Conservation (phyloP, 1,140 invertebrate species). For the Panonychus citri region DNA sequence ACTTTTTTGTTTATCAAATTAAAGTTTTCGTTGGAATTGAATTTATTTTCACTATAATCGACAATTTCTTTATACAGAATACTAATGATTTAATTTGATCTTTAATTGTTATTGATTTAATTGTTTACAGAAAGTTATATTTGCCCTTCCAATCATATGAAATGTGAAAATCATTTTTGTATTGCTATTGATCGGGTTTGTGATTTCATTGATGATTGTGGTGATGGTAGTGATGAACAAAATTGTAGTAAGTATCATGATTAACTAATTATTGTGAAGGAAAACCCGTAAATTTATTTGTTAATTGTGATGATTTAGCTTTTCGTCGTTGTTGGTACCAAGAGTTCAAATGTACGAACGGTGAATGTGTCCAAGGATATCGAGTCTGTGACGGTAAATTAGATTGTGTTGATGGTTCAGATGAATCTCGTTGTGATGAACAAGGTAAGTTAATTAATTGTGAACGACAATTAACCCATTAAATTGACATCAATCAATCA, state of each 20-base stretch:
- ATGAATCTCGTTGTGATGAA: slow-evolving; percentile 20
- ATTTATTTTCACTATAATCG: no score
- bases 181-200: slow-evolving; percentile 24
- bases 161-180: slow-evolving; percentile 6
- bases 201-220: slow-evolving; percentile 69
- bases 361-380: slow-evolving; percentile 19
- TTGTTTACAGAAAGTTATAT: slow-evolving; percentile 2
- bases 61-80: no score
- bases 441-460: slow-evolving; percentile 15
- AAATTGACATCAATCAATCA: no score
- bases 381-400: slow-evolving; percentile 18
- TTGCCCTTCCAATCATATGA: slow-evolving; percentile 5
- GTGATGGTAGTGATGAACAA: slow-evolving; percentile 73
- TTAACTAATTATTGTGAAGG: no score
- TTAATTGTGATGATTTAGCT: slow-evolving; percentile 10
- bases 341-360: slow-evolving; percentile 20
- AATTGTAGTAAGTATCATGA: slow-evolving; percentile 30
- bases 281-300: no score
- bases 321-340: slow-evolving; percentile 23
- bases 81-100: no score
- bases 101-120: neutral
- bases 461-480: no score
- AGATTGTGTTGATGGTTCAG: slow-evolving; percentile 24
- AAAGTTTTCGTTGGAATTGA: no score
- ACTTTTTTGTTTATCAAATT: no score